Percentiles rank a stretch among this genome's conserved stretches.
Conservation (phyloP, 2,113 vertebrate genomes). For the Prunella fulvescens region DNA sequence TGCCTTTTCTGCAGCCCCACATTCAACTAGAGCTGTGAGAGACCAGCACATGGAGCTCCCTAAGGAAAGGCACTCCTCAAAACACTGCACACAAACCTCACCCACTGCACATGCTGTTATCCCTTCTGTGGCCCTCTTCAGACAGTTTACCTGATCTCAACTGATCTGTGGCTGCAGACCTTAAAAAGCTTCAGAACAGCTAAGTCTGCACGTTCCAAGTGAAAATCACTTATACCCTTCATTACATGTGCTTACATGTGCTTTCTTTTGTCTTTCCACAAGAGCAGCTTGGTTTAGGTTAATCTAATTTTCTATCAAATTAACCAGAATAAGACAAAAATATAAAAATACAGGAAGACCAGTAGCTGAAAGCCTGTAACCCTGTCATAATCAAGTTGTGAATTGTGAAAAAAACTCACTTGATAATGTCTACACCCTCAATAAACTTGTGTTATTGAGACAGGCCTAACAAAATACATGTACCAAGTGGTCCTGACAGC, state of each 20-base stretch:
- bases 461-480: background rate
- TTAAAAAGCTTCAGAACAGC: background rate
- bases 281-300: background rate
- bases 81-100: background rate
- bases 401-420: background rate
- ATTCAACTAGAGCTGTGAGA: background rate
- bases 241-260: background rate
- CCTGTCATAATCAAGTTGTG: background rate
- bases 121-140: background rate
- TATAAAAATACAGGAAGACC: background rate
- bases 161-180: background rate
- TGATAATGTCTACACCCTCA: background rate
- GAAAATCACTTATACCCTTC: background rate
- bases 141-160: background rate
- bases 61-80: background rate
- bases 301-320: background rate
- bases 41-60: background rate
- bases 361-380: background rate
- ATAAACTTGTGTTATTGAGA: background rate
- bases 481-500: fast-evolving
- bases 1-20: background rate
- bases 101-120: background rate
- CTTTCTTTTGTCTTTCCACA: background rate
- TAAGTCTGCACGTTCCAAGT: background rate
- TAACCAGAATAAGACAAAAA: background rate